Base-by-base conservation (phyloP, 2,888 invertebrate genomes). In the Sminthurides aquaticus region DNA sequence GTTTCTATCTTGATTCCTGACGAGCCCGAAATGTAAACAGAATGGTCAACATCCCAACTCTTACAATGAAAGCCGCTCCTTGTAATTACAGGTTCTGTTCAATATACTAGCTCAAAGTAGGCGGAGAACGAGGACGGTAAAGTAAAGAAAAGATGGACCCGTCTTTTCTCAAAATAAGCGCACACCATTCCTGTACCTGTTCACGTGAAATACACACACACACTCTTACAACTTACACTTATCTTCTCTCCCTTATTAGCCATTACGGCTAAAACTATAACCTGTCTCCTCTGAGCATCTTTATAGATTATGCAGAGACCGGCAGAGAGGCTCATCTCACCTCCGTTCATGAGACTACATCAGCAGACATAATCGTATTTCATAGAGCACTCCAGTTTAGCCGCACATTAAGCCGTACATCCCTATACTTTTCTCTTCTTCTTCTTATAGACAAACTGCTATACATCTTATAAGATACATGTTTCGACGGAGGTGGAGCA, bases 41-140 rank as follows among this genome's bases (percentile, higher is more conserved):
- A 63, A 27, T 63, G 63, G 63, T 58, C 63, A 63, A 58, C 49
- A 63, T 25, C 18, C 20, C 20, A 22, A 15, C 5, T 15, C 52
- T 52, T 20, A 52, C 52, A 52, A 52, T 49, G 26, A 8, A 55
- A 48, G 29, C 62, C 57, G 57, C 62, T 49, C 26, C 18, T 52
- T 52, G 29, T 63, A 63, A 63, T 63, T 63, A 63, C 48, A 63
- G 57, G 63, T 57, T 63, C 63, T 63, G 63, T 26, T 57, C 63
- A 49, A 27, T 57, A 20, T 49, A 8, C 52, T 20, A 20, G 52
- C 52, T 52, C 52, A 22, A 52, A 52, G 20, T 52, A 22, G 52
- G 52, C 52, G 52, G 52, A 20, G 52, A 18, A 8, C 18, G 3
- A 52, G 5, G 52, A 52, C 22, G 52, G 52, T 34, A 34, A 34